Evolutionary conservation across 2,888 invertebrate species (phyloP).

Genomic region (Parnassius glacialis): DNA sequence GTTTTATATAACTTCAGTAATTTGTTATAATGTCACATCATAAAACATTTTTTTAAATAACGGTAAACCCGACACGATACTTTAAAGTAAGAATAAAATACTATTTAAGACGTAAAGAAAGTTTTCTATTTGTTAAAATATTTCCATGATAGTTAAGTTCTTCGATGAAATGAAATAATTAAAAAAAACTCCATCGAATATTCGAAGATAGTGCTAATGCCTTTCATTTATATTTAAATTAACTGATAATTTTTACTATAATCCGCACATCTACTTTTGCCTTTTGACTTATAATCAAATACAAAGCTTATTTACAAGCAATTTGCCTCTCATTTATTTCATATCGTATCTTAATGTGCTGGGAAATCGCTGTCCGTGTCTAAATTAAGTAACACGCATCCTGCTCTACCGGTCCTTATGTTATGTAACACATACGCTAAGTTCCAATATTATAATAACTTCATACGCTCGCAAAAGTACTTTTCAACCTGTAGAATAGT

Average conservation of each 20-base stretch:
- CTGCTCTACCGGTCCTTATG: slow-evolving; percentile 28
- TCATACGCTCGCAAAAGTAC: slow-evolving; percentile 30
- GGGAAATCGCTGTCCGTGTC: slow-evolving; percentile 15
- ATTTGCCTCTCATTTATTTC: slow-evolving; percentile 17
- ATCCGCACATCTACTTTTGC: slow-evolving; percentile 1
- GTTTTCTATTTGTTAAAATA: not conserved
- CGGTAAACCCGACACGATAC: too few species aligned
- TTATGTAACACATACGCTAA: slow-evolving; percentile 30
- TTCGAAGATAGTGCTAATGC: not conserved
- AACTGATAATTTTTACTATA: slow-evolving; percentile 2
- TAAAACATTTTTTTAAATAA: too few species aligned
- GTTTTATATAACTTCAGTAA: too few species aligned
- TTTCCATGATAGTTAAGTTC: not conserved
- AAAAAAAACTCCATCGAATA: too few species aligned
- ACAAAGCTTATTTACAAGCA: slow-evolving; percentile 13
- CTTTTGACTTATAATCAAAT: slow-evolving; percentile 15
- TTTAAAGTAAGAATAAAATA: too few species aligned
- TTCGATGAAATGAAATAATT: too few species aligned
- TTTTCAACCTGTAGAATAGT: slow-evolving; percentile 35
- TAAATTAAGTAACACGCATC: slow-evolving; percentile 13
- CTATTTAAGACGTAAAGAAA: not conserved
- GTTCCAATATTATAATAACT: slow-evolving; percentile 32
- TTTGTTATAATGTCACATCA: too few species aligned
- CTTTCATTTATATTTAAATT: not conserved
- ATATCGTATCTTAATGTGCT: slow-evolving; percentile 22